Base-by-base conservation (phyloP, 2,888 invertebrate species). In the Mythimna vitellina region DNA sequence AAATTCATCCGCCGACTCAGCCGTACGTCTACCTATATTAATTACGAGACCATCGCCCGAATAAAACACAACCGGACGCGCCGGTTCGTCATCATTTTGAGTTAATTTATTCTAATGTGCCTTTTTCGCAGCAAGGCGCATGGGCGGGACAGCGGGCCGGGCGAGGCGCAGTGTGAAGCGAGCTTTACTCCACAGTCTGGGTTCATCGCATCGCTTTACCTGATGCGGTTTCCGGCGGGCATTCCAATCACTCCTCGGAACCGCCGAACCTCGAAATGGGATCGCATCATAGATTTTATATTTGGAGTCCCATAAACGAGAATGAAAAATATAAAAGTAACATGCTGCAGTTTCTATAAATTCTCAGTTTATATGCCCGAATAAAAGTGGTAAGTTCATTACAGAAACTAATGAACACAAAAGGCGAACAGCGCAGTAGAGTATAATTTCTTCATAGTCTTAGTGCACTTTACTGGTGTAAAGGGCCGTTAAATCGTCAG, bases 141-240 rank as follows among this genome's bases (percentile, higher is more conserved):
- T 75, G 82, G 85, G 73, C 81, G 76, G 84, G 83, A 82, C 82
- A 80, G 80, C 80, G 77, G 83, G 83, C 80, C 82, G 81, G 80
- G 78, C 82, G 87, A 73, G 80, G 75, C 76, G 72, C 77, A 70
- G 78, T 82, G 78, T 80, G 83, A 65, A 68, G 79, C 70, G 76
- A 78, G 71, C 84, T 84, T 86, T 84, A 85, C 69, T 75, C 68
- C 56, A 29, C 3, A 83, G 81, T 76, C 83, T 84, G 83, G 84
- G 89, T 87, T 89, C 89, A 88, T 87, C 86, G 89, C 86, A 89
- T 89, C 83, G 89, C 83, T 89, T 90, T 94, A 94, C 95, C 94
- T 94, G 94, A 86, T 88, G 90, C 89, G 90, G 92, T 93, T 94
- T 95, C 94, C 95, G 94, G 92, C 90, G 90, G 86, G 87, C 92